Conservation (phyloP, 1,140 invertebrate species). For the Drosophila lacteicornis region DNA sequence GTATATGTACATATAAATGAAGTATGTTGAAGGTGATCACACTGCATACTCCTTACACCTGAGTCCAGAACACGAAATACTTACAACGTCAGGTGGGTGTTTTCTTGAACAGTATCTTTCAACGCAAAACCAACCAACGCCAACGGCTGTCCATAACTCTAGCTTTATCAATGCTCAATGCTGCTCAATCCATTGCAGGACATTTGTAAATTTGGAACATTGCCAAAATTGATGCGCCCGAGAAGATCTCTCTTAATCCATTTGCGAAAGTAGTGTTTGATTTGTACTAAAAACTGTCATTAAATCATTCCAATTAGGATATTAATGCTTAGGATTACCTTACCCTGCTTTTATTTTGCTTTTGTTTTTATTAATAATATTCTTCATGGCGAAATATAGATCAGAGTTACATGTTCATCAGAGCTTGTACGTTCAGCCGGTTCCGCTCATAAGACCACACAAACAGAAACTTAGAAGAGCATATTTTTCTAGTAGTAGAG, state of each 20-base stretch:
- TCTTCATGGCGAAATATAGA: not conserved
- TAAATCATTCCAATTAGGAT: constrained; percentile 1
- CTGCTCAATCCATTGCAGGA: constrained; percentile 18
- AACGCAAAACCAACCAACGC: constrained; percentile 8
- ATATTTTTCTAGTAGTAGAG: too few relatives aligned
- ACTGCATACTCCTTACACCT: constrained; percentile 59
- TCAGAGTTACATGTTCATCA: not conserved
- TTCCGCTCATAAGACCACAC: too few relatives aligned
- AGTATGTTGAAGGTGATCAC: constrained; percentile 63
- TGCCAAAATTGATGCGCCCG: constrained; percentile 8
- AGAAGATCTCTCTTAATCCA: constrained; percentile 1
- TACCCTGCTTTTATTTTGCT: not conserved
- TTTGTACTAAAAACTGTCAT: constrained; percentile 4
- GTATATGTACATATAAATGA: constrained; percentile 34
- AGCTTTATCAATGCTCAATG: constrained; percentile 34
- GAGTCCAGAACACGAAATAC: constrained; percentile 51
- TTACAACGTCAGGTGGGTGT: constrained; percentile 50
- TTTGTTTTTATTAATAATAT: not conserved
- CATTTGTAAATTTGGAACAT: constrained; percentile 28
- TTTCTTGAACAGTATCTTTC: constrained; percentile 16
- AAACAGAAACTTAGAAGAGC: too few relatives aligned
- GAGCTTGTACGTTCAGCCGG: too few relatives aligned
- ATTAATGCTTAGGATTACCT: not conserved
- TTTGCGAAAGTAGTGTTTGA: constrained; percentile 27
- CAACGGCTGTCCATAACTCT: constrained; percentile 26